Conservation (phyloP, 2,888 invertebrate genomes). For the Heliconius erato region DNA sequence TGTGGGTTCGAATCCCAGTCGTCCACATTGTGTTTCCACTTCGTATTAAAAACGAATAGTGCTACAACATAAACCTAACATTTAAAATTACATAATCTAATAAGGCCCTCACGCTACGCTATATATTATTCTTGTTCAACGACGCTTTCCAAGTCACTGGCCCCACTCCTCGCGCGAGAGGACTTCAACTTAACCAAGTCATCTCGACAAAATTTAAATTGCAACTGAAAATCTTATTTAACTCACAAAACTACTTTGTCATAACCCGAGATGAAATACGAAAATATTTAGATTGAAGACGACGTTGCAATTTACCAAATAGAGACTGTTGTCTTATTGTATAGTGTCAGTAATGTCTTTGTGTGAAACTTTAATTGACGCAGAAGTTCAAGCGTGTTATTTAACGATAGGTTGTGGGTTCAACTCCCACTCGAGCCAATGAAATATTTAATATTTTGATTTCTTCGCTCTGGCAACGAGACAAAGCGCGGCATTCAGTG, state of each 20-base stretch:
- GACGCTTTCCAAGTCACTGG: constrained; percentile 35
- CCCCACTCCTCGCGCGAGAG: constrained; percentile 33
- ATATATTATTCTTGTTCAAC: constrained; percentile 40
- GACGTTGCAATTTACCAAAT: background rate
- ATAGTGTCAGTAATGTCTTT: background rate
- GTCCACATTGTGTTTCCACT: no score
- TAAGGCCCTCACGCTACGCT: constrained; percentile 8
- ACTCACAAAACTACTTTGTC: constrained; percentile 2
- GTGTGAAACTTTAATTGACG: no score
- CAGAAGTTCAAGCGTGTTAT: no score
- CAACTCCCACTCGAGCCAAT: no score
- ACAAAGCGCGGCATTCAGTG: no score
- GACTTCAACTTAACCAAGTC: constrained; percentile 38
- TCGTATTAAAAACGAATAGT: no score
- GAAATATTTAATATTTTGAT: no score
- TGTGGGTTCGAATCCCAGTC: no score
- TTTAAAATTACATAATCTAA: background rate
- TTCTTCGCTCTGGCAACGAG: no score
- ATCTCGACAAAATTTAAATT: constrained; percentile 32
- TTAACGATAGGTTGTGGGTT: no score
- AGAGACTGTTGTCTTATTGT: background rate
- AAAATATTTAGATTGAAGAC: constrained; percentile 16
- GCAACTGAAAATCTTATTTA: constrained; percentile 25
- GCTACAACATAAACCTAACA: no score
- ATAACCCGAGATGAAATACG: background rate